Evolutionary conservation across 2,113 vertebrate genomes (phyloP).

Genomic region (Lipotes vexillifer): DNA sequence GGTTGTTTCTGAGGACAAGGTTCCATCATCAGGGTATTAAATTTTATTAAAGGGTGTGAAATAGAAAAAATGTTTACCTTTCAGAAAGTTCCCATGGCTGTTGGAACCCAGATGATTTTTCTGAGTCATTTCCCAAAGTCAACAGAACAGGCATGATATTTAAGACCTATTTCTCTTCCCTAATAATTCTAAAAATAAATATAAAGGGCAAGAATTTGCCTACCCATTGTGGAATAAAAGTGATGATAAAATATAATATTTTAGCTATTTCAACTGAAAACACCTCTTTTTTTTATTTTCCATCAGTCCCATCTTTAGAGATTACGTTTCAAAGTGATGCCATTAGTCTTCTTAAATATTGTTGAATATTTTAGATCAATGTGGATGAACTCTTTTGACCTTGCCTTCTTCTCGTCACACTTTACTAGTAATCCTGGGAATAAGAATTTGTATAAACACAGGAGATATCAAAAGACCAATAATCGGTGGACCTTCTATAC

Average conservation of each 20-base stretch:
- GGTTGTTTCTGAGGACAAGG: not conserved
- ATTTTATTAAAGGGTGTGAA: not conserved
- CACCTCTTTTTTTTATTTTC: not conserved
- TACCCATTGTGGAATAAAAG: not conserved
- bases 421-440: not conserved
- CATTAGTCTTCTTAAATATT: not conserved
- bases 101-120: not conserved
- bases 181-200: not conserved
- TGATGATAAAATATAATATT: not conserved
- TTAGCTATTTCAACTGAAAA: not conserved
- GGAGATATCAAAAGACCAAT: not conserved
- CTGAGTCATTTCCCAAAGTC: not conserved
- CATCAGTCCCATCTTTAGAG: not conserved
- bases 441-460: not conserved
- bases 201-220: not conserved
- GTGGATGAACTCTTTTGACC: not conserved
- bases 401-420: not conserved
- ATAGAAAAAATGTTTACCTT: not conserved
- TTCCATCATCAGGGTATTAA: not conserved
- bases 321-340: too few species aligned
- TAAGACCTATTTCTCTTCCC: not conserved
- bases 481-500: fast-evolving
- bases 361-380: not conserved
- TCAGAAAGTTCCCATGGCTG: not conserved
- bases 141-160: not conserved